Percentiles rank a stretch among this genome's conserved stretches.
phyloP scores from a whole-genome alignment of 1,140 invertebrate genomes.

The Coboldia fuscipes region DNA sequence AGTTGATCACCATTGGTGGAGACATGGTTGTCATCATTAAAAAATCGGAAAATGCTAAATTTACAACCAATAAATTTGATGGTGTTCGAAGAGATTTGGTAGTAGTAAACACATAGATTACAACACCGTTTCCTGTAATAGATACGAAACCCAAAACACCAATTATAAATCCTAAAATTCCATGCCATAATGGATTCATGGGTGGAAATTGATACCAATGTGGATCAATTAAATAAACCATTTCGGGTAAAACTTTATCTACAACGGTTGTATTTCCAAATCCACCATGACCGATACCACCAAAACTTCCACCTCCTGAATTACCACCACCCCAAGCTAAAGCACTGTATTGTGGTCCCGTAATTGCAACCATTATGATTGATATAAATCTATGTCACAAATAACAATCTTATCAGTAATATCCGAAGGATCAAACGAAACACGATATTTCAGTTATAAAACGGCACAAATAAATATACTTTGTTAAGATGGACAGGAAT shows the following conservation, averaged over 20 bases:
- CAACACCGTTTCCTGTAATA: slow-evolving; percentile 54
- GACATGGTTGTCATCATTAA: slow-evolving; percentile 59
- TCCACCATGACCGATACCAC: too few relatives aligned
- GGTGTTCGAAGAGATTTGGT: slow-evolving; percentile 54
- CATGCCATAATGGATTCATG: slow-evolving; percentile 40
- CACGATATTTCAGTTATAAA: too few relatives aligned
- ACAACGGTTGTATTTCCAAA: slow-evolving; percentile 44
- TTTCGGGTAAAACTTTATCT: slow-evolving; percentile 35
- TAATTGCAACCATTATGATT: neutral
- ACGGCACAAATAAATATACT: too few relatives aligned
- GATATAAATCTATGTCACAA: too few relatives aligned
- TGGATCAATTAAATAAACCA: slow-evolving; percentile 33
- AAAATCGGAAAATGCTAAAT: slow-evolving; percentile 64
- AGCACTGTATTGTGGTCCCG: neutral
- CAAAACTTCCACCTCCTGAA: neutral
- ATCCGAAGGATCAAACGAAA: too few relatives aligned
- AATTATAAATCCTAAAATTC: slow-evolving; percentile 36
- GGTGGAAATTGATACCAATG: slow-evolving; percentile 42
- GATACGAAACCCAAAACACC: slow-evolving; percentile 37
- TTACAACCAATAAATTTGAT: slow-evolving; percentile 59
- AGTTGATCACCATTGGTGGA: slow-evolving; percentile 55
- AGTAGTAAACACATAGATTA: slow-evolving; percentile 58
- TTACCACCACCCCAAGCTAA: neutral
- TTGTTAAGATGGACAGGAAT: too few relatives aligned
- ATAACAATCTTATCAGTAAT: too few relatives aligned